Evolutionary conservation across 2,797 vertebrate species (phyloP).

Genomic region (Halcyon smyrnensis): DNA sequence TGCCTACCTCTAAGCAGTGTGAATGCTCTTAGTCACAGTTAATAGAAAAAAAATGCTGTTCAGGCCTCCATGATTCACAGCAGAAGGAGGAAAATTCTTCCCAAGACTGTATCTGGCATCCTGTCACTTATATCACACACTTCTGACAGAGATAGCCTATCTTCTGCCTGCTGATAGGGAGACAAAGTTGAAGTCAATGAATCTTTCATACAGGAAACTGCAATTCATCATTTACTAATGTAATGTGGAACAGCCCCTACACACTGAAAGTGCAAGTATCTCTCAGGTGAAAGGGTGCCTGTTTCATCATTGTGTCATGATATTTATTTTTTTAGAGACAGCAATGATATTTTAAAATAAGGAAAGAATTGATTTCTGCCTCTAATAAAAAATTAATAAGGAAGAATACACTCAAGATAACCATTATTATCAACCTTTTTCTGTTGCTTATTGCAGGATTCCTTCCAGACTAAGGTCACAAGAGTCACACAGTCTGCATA

Average conservation of each 20-base stretch:
- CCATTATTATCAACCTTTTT: background rate
- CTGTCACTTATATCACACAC: conserved; percentile 53
- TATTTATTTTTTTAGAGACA: background rate
- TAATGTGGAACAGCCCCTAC: background rate
- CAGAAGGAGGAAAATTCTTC: conserved; percentile 23
- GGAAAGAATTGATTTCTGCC: background rate
- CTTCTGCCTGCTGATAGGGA: conserved; percentile 47
- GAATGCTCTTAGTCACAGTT: background rate
- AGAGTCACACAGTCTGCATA: background rate
- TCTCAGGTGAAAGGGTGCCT: conserved; percentile 1
- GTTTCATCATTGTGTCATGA: conserved; percentile 45
- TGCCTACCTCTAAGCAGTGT: background rate
- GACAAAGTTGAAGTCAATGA: conserved; percentile 44
- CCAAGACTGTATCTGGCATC: conserved; percentile 24
- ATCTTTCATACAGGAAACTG: conserved; percentile 37
- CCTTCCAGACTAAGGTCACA: background rate
- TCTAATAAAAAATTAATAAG: background rate
- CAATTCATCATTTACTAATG: conserved; percentile 28
- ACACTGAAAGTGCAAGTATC: background rate
- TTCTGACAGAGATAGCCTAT: conserved; percentile 56
- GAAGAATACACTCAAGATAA: background rate
- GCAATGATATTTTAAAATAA: conserved; percentile 50
- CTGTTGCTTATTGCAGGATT: background rate
- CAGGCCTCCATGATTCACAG: background rate
- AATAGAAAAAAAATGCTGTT: background rate